phyloP scores from a whole-genome alignment of 2,888 invertebrate species.

The Eristalis pertinax region DNA sequence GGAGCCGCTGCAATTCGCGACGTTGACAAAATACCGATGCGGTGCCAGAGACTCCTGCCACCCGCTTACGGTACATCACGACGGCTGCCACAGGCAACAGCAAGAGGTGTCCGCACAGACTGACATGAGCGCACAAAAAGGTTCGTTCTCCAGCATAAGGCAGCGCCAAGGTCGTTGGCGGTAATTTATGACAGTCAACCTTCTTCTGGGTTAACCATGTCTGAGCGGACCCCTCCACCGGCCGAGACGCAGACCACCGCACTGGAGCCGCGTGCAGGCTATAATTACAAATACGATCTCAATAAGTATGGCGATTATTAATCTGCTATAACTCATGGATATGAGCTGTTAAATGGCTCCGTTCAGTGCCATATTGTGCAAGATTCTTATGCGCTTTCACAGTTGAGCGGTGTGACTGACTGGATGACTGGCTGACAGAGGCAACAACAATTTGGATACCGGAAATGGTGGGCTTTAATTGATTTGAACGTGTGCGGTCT shows the following conservation, averaged over 20 bases:
- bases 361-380: constrained; percentile 25
- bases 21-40: neutral
- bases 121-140: constrained; percentile 17
- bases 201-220: constrained; percentile 50
- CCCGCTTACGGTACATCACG: constrained; percentile 52
- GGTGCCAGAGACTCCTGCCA: constrained; percentile 43
- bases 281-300: constrained; percentile 53
- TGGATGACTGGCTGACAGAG: neutral
- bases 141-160: constrained; percentile 22
- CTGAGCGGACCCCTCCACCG: neutral
- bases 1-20: neutral
- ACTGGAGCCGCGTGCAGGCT: constrained; percentile 11
- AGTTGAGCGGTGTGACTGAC: constrained; percentile 40
- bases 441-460: constrained; percentile 22
- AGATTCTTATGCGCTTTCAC: neutral
- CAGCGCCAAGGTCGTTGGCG: constrained; percentile 39
- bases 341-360: constrained; percentile 32
- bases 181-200: constrained; percentile 59
- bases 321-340: constrained; percentile 53
- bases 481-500: neutral
- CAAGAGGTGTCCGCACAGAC: neutral
- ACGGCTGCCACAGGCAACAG: constrained; percentile 1
- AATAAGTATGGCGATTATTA: constrained; percentile 54
- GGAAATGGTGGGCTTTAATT: constrained; percentile 26
- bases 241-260: constrained; percentile 5